Evolutionary conservation across 2,888 invertebrate genomes (phyloP), one percentile per base, ranked within the genome.

Genomic region (Dilophus febrilis): DNA sequence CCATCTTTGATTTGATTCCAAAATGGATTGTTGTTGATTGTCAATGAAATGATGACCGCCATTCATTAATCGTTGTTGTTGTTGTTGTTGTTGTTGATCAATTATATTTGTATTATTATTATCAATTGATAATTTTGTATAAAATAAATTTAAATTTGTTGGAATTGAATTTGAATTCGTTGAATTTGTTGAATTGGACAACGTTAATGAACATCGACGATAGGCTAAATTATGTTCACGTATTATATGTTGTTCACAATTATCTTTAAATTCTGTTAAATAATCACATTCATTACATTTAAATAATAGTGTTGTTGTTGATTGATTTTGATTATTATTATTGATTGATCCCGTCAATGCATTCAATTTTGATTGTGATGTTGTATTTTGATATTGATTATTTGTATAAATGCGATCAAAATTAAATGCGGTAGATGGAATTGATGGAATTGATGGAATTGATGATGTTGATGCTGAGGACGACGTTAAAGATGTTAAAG

Each of bases 401-500:
- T n/a, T n/a, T n/a, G n/a, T n/a, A n/a, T n/a, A n/a, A n/a, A n/a
- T n/a, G n/a, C n/a, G n/a, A n/a, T n/a, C n/a, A n/a, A n/a, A n/a
- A n/a, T n/a, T n/a, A n/a, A n/a, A n/a, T n/a, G n/a, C 26, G 38
- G n/a, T 27, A 17, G 5, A 3, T 4, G 16, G 2, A 28, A 27
- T 36, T 3, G 12, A 12, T 5, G 3, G 4, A n/a, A n/a, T n/a
- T n/a, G n/a, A n/a, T n/a, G n/a, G n/a, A n/a, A n/a, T n/a, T n/a
- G n/a, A n/a, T n/a, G 18, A 12, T 5, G 13, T n/a, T 12, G 13
- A 8, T 28, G 28, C 41, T 64, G 65, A 50, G 67, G n/a, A n/a
- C n/a, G n/a, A n/a, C n/a, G 67, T 54, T 68, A 67, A 50, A 55
- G 59, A 55, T 68, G 67, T 34, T 34, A 11, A 14, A 4, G n/a